A percentile compares a stretch with the other conserved stretches of the same genome.
phyloP scores from a whole-genome alignment of 2,797 vertebrate genomes.

The Dendrocincla fuliginosa region DNA sequence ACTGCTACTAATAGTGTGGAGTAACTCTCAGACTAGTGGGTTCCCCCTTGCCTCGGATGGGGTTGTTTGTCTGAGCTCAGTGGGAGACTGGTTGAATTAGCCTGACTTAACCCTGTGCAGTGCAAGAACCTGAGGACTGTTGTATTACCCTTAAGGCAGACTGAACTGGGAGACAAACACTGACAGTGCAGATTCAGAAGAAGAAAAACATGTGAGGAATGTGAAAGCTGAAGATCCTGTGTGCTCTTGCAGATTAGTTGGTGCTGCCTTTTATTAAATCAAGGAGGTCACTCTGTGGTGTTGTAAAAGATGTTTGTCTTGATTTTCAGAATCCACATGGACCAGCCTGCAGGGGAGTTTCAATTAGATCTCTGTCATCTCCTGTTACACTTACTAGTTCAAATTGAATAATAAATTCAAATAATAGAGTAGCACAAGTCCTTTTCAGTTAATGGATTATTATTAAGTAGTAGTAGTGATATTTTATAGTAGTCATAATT shows the following conservation, averaged over 20 bases:
- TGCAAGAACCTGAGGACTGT: neutral
- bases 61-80: conserved; percentile 1
- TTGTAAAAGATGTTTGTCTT: conserved; percentile 16
- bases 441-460: neutral
- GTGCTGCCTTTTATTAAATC: conserved; percentile 13
- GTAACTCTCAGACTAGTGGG: neutral
- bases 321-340: neutral
- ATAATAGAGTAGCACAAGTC: neutral
- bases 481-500: neutral
- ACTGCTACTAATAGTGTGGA: neutral
- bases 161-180: conserved; percentile 6
- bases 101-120: neutral
- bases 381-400: neutral
- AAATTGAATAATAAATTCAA: neutral
- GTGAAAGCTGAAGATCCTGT: conserved; percentile 8
- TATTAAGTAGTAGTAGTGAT: neutral
- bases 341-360: neutral
- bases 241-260: neutral
- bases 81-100: neutral
- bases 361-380: neutral
- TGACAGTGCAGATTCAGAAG: conserved; percentile 24
- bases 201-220: conserved; percentile 18
- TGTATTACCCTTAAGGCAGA: neutral
- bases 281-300: neutral
- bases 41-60: neutral